These are phyloP conservation scores for Ornithoptera priamus DNA, from an alignment of 2,888 invertebrate species.

Conservation along the genomic window DNA sequence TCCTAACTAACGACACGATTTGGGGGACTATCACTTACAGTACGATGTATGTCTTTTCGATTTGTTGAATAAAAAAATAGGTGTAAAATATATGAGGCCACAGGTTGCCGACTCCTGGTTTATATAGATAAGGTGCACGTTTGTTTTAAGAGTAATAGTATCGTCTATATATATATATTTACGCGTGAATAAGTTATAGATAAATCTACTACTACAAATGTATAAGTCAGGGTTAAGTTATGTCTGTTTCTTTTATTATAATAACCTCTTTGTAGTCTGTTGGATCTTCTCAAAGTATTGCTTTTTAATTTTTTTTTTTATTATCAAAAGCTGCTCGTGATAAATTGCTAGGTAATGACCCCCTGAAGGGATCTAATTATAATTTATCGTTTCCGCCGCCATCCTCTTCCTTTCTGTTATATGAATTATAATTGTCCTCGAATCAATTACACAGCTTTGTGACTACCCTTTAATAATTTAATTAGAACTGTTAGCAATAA, in stretches of 20 bases:
- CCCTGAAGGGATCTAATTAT: conserved; percentile 12
- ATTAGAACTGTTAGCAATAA: neutral
- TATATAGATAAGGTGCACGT: conserved; percentile 10
- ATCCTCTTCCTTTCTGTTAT: neutral
- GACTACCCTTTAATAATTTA: neutral
- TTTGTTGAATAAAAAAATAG: too few relatives aligned
- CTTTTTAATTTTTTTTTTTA: neutral
- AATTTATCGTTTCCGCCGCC: conserved; percentile 14
- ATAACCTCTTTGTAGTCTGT: conserved; percentile 7
- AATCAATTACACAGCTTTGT: neutral
- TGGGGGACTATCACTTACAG: too few relatives aligned
- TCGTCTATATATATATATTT: neutral
- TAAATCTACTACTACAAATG: conserved; percentile 2
- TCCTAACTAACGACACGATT: too few relatives aligned
- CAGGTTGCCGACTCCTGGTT: neutral
- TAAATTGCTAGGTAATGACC: conserved; percentile 25
- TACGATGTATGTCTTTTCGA: too few relatives aligned
- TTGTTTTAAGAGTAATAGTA: neutral
- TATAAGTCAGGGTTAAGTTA: conserved; percentile 2
- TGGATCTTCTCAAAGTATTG: neutral
- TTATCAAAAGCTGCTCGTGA: conserved; percentile 8
- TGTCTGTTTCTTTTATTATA: conserved; percentile 6
- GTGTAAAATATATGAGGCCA: too few relatives aligned
- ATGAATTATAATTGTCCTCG: conserved; percentile 7
- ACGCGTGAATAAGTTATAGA: neutral